Conservation (phyloP, 2,113 vertebrate genomes). For the Callipepla californica region DNA sequence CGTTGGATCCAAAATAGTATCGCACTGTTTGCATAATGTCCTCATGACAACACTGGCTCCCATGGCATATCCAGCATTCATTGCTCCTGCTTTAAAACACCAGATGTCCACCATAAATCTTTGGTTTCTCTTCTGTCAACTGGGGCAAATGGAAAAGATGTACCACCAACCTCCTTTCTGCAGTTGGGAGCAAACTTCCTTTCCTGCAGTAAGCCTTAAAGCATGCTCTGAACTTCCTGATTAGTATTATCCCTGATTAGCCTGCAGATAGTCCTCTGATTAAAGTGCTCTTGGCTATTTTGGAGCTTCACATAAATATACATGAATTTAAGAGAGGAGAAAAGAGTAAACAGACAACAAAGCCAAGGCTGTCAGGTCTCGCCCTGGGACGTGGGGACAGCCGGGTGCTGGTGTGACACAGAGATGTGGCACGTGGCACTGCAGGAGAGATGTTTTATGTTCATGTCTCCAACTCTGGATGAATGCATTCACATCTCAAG, state of each 20-base stretch:
- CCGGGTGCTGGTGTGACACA: neutral
- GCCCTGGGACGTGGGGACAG: neutral
- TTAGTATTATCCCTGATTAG: conserved; percentile 75
- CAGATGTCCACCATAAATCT: conserved; percentile 35
- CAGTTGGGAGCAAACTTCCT: conserved; percentile 20
- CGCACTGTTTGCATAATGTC: neutral
- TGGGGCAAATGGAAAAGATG: neutral
- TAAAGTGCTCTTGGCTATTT: conserved; percentile 77
- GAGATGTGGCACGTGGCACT: neutral
- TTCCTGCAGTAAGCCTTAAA: conserved; percentile 45
- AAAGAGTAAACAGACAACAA: conserved; percentile 62
- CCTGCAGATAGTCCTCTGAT: conserved; percentile 71
- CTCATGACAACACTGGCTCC: neutral
- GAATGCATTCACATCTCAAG: fast-evolving
- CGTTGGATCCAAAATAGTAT: neutral
- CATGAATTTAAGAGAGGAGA: conserved; percentile 61
- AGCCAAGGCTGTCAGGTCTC: neutral
- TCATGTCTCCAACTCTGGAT: neutral
- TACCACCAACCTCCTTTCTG: neutral
- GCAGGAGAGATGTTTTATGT: neutral
- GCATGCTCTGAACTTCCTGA: conserved; percentile 61
- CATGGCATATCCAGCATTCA: neutral
- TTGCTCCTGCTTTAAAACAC: neutral
- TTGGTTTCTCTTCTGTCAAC: neutral
- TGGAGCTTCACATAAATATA: conserved; percentile 76